Percentiles rank a stretch among this genome's conserved stretches.
Evolutionary conservation across 2,797 vertebrate genomes (phyloP).

Genomic region (Characodon lateralis): DNA sequence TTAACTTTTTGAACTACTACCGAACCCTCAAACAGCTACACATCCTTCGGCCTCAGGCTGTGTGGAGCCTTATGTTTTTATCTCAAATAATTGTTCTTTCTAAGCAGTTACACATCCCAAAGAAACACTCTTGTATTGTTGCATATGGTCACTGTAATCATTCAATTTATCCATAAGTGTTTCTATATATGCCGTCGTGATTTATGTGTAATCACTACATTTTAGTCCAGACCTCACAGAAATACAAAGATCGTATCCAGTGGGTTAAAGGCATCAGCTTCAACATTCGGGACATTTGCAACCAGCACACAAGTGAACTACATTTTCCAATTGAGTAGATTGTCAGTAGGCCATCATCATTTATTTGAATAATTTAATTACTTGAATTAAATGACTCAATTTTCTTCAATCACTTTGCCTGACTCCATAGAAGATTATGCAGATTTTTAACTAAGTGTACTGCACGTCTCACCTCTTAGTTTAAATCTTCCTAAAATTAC

Average conservation of each 20-base stretch:
- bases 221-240: background rate
- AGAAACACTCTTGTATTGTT: too few relatives aligned
- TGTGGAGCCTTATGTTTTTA: too few relatives aligned
- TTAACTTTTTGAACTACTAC: too few relatives aligned
- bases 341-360: background rate
- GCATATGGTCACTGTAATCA: background rate
- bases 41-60: too few relatives aligned
- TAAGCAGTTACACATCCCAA: too few relatives aligned
- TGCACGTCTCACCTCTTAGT: background rate
- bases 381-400: background rate
- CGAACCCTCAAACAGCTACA: too few relatives aligned
- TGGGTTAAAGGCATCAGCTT: background rate
- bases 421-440: background rate
- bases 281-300: background rate
- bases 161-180: background rate
- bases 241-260: background rate
- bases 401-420: background rate
- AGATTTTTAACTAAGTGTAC: background rate
- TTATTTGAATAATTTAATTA: background rate
- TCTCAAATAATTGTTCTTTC: too few relatives aligned
- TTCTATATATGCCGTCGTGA: background rate
- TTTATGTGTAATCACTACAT: background rate
- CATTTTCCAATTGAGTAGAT: background rate
- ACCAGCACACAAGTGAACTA: background rate
- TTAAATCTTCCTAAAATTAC: background rate